phyloP scores from a whole-genome alignment of 1,140 invertebrate genomes.

The Rhagoletis zephyria region DNA sequence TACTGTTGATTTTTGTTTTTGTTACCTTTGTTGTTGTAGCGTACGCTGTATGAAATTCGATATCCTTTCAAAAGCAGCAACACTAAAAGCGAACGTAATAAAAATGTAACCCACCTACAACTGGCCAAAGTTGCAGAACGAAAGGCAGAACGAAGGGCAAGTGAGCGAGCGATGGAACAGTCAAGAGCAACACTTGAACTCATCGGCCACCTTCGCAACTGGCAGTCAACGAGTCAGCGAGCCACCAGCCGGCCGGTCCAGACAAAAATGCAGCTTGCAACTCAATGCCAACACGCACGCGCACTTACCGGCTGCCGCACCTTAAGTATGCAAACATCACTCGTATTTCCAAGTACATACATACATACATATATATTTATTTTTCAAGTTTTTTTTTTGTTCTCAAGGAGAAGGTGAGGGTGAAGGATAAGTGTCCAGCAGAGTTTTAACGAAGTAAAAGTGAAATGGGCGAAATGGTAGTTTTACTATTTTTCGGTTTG shows the following conservation, averaged over 20 bases:
- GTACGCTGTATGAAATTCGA: constrained; percentile 19
- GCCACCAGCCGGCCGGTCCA: background rate
- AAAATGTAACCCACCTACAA: constrained; percentile 30
- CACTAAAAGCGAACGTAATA: background rate
- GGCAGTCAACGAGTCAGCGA: background rate
- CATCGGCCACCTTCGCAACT: background rate
- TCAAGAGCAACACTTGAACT: constrained; percentile 41
- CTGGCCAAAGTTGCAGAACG: background rate
- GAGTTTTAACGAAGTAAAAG: background rate
- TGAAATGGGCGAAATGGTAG: too few species aligned
- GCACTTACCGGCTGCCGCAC: constrained; percentile 30
- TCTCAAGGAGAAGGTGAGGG: background rate
- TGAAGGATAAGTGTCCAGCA: background rate
- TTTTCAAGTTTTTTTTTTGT: background rate
- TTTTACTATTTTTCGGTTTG: background rate
- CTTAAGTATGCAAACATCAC: background rate
- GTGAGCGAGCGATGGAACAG: constrained; percentile 10
- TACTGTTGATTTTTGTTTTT: background rate
- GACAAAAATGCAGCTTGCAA: background rate
- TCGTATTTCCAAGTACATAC: too few species aligned
- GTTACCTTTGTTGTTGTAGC: background rate
- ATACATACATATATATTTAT: background rate
- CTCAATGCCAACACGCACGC: constrained; percentile 18
- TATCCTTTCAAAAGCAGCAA: constrained; percentile 17
- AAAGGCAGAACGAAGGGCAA: background rate